Base-by-base conservation (phyloP, 1,140 invertebrate species). In the Atopsyche davidsoni region DNA sequence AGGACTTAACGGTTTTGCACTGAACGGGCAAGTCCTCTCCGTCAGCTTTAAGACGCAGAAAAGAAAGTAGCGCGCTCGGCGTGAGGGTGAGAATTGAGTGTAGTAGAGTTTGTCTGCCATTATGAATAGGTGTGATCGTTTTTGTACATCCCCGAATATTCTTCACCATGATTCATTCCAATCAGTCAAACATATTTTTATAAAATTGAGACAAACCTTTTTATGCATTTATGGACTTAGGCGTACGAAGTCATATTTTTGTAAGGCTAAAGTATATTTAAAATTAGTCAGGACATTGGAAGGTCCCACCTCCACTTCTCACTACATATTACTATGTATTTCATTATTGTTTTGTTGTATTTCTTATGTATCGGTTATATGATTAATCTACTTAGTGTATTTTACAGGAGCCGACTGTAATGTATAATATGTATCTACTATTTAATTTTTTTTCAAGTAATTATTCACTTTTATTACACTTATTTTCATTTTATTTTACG, bases 11-110 rank as follows among this genome's bases (percentile, higher is more conserved):
- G 96, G 96, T 53, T 97, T 96, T 73, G 92, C 92, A 62, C 80
- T 99, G 62, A 94, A 93, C 65, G 96, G 96, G 73, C 84, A 96
- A 55, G 92, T 98, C 59, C 81, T 99, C 59, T 96, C 98, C 75
- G 96, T 99, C 69, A 96, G 92, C 70, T 98, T 98, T 81, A 96
- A 95, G 79, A 95, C 89, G 63, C 89, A 89, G 75, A 91, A 91
- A 66, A 70, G 68, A 65, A 73, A 63, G 55, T 53, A 48, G 64
- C 59, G 62, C 63, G 64, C 63, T 25, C 35, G n/a, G 16, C 1
- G 38, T 32, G 24, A 63, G 66, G 66, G 39, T 58, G 45, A 60
- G 66, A 64, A 63, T 62, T 64, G 58, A 62, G 53, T 61, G 49
- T 52, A 61, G 60, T 65, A 64, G 65, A 64, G 64, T 65, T 50